Conservation (phyloP, 2,797 vertebrate genomes). For the Chelmon rostratus region DNA sequence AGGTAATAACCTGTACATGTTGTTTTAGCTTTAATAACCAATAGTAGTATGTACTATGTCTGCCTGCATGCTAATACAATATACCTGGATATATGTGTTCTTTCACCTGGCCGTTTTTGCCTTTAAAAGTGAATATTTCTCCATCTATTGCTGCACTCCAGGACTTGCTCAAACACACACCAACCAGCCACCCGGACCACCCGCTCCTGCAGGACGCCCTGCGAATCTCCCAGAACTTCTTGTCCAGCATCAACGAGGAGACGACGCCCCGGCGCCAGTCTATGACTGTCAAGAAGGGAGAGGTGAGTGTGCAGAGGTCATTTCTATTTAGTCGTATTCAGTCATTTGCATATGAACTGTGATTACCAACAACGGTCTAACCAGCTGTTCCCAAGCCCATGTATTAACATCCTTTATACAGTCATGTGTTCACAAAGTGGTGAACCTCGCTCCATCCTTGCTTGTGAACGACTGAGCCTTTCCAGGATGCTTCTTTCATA, state of each 20-base stretch:
- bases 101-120: slow-evolving; percentile 18
- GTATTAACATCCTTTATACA: too few relatives aligned
- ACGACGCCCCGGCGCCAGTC: slow-evolving; percentile 95
- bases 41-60: slow-evolving; percentile 2
- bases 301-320: slow-evolving; percentile 86
- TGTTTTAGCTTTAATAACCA: background rate
- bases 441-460: too few relatives aligned
- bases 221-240: slow-evolving; percentile 98
- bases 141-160: slow-evolving; percentile 55
- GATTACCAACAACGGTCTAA: too few relatives aligned
- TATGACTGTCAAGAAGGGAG: slow-evolving; percentile 96
- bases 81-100: background rate
- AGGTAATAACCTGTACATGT: background rate
- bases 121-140: slow-evolving; percentile 18
- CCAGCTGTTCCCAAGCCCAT: too few relatives aligned
- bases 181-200: slow-evolving; percentile 93
- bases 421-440: too few relatives aligned
- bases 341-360: too few relatives aligned
- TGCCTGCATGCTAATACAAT: background rate
- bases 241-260: slow-evolving; percentile 99
- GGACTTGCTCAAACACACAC: slow-evolving; percentile 98
- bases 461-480: too few relatives aligned
- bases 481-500: too few relatives aligned
- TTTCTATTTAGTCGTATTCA: too few relatives aligned
- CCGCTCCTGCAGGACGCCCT: slow-evolving; percentile 95